Base-by-base conservation (phyloP, 2,113 vertebrate genomes). In the Eubucco bourcierii region DNA sequence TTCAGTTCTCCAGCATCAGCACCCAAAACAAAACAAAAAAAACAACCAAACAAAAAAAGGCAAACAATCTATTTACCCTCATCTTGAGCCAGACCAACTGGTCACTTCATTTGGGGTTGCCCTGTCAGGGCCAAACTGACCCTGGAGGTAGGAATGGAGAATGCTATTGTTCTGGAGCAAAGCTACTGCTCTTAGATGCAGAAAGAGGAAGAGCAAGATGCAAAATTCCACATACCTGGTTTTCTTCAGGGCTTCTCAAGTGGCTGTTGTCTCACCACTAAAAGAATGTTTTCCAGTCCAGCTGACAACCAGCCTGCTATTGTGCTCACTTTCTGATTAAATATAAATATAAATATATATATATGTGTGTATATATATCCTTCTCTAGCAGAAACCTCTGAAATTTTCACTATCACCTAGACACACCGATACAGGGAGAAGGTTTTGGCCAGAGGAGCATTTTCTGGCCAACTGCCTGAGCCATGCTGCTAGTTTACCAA, bases 61-160 rank as follows among this genome's bases (percentile, higher is more conserved):
- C 5, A 52, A 80, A n/a, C 6, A 13, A 66, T 7, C 10, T 39
- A 31, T 16, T 52, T 39, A 37, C 41, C 27, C 6, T 60, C 18
- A 55, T 46, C 66, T 82, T 90, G 67, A 67, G 23, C 12, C 74
- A 63, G 44, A 59, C 10, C 0, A 1, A 55, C 31, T n/a, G 20
- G 34, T 27, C 71, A 47, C 7, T 9, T 9, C 15, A 70, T 80
- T 37, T 27, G 55, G 28, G 8, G 21, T 12, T 79, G 12, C 37
- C 27, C 27, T 11, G 1, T 74, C 52, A 59, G 17, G 9, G 28
- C 28, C 77, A 86, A 56, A 37, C 13, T 15, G 46, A 90, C 39
- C 61, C 73, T 70, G 1, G 1, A 88, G 10, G 25, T 28, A 25
- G 33, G 4, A 82, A 13, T 0, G 0, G 9, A 7, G 23, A 91